Conservation (phyloP, 2,888 invertebrate species). For the Allacma fusca region DNA sequence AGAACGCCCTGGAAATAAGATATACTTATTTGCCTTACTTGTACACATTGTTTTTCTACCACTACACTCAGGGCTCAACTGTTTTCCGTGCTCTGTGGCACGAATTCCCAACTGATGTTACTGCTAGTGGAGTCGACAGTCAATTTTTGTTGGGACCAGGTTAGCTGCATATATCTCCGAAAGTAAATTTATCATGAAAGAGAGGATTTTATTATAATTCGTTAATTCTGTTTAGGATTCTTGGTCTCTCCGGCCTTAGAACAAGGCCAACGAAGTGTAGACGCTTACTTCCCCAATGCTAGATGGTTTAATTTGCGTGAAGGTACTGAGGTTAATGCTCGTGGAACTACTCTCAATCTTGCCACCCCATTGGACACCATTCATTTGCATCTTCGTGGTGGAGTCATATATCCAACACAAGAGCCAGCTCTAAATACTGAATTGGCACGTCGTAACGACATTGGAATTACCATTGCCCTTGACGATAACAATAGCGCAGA, state of each 20-base stretch:
- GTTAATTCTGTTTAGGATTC: constrained; percentile 64
- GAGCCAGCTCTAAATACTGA: constrained; percentile 72
- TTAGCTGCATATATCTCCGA: background rate
- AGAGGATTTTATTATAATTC: background rate
- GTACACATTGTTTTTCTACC: constrained; percentile 70
- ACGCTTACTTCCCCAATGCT: constrained; percentile 72
- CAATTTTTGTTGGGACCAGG: constrained; percentile 81
- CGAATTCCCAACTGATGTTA: constrained; percentile 69
- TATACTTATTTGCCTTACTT: constrained; percentile 81
- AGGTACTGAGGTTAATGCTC: constrained; percentile 59
- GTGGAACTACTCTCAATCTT: constrained; percentile 67
- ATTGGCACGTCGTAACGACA: constrained; percentile 69
- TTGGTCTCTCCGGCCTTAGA: constrained; percentile 78
- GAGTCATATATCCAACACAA: constrained; percentile 76
- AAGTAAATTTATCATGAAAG: too few species aligned
- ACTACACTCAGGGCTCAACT: constrained; percentile 75
- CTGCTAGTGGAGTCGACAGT: constrained; percentile 73
- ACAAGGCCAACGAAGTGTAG: constrained; percentile 64
- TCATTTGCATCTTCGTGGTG: constrained; percentile 74
- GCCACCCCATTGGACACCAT: constrained; percentile 72
- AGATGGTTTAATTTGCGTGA: constrained; percentile 74
- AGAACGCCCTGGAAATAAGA: constrained; percentile 72
- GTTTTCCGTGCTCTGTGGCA: constrained; percentile 76
- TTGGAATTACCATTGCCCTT: constrained; percentile 73
- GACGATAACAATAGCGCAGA: constrained; percentile 68